A percentile compares a stretch with the other conserved stretches of the same genome.
Evolutionary conservation across 2,113 vertebrate genomes (phyloP).

Genomic region (Pteropus alecto): DNA sequence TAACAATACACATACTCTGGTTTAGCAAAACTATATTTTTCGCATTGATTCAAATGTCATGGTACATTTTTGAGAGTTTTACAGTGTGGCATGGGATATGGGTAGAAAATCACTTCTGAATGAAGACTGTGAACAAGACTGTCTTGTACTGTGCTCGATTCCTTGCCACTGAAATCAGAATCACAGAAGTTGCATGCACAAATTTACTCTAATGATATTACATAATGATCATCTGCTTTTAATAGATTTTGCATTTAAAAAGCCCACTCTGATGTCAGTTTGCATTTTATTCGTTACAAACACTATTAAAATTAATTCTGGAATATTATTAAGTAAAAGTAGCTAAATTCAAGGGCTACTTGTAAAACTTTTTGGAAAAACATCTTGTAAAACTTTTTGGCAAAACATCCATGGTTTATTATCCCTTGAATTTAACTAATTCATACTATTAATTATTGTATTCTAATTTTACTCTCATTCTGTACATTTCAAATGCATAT

Average conservation of each 20-base stretch:
- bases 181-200: neutral
- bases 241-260: neutral
- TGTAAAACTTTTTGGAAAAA: neutral
- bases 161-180: neutral
- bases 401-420: neutral
- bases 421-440: neutral
- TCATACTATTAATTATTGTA: neutral
- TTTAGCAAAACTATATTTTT: neutral
- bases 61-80: neutral
- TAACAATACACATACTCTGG: neutral
- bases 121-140: neutral
- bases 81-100: fast-evolving
- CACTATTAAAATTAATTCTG: neutral
- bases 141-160: neutral
- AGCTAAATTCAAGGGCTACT: neutral
- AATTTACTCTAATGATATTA: too few relatives aligned
- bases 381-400: neutral
- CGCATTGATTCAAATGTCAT: neutral
- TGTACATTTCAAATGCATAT: neutral
- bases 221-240: neutral
- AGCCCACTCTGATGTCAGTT: neutral
- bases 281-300: neutral
- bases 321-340: neutral
- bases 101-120: neutral
- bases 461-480: neutral